Base-by-base conservation (phyloP, 1,140 invertebrate species). In the Anagrus nilaparvatae region DNA sequence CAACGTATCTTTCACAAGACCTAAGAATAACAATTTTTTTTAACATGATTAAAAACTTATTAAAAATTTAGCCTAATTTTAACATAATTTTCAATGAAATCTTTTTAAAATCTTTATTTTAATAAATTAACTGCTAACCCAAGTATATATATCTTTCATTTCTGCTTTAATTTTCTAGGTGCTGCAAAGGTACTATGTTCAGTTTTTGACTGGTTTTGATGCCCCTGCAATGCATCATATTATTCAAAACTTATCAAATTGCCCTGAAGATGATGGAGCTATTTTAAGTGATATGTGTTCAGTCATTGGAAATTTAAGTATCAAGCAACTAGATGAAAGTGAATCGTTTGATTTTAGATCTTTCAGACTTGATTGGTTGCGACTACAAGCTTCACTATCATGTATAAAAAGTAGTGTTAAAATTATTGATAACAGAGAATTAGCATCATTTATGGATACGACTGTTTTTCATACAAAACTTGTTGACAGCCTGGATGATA, bases 401-500 rank as follows among this genome's bases (percentile, higher is more conserved):
- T 79, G 90, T 21, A 73, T 72, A 31, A 92, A 91, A 63, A 81
- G 86, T 16, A 78, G 78, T 29, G 72, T 98, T 43, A 78, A 77
- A 56, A 73, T 98, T 3, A 75, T 78, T n/a, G 88, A 95, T 53
- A 83, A 96, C 52, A 75, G 79, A 53, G 84, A 90, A 52, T 62
- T 99, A 9, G 89, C 91, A 10, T 81, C 82, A 31, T 81, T 96
- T 42, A 80, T 99, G 65, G 97, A 99, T 62, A 94, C 89, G 9
- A 82, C 97, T 56, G 77, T 91, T 27, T 99, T 97, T 59, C 97
- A 99, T 60, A 92, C 95, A 0, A 94, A 94, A 67, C 93, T 98
- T 81, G 92, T 99, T 10, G 97, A 99, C 60, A 91, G 90, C 67
- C 70, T 99, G n/a, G 94, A 98, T 68, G 92, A 98, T 63, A 86